phyloP scores from a whole-genome alignment of 2,113 vertebrate species.

The Acanthisitta chloris region DNA sequence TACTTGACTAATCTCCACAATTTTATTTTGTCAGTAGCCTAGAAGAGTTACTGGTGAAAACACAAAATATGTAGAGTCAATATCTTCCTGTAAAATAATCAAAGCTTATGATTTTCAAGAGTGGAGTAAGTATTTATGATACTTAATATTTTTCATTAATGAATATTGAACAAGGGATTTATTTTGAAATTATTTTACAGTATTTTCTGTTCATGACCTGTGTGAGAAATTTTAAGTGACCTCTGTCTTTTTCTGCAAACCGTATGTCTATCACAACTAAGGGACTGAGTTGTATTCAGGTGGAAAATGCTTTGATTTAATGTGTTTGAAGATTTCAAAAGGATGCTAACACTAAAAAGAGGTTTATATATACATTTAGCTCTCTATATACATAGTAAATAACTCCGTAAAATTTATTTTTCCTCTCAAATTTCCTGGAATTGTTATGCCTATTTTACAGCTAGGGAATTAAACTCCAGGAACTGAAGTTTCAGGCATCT shows the following conservation, averaged over 20 bases:
- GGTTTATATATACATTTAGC: background rate
- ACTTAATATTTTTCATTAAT: background rate
- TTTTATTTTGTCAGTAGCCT: background rate
- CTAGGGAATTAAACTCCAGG: background rate
- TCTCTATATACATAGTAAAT: background rate
- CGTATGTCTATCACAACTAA: background rate
- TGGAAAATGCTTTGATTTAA: background rate
- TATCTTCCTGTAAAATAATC: background rate
- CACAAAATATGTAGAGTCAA: background rate
- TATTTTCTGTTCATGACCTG: background rate
- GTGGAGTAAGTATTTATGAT: background rate
- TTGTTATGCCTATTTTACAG: background rate
- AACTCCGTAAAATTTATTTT: background rate
- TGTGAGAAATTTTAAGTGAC: background rate
- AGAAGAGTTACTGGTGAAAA: background rate
- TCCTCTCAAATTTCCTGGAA: background rate
- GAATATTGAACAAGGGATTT: background rate
- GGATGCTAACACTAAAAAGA: background rate
- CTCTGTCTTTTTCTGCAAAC: background rate
- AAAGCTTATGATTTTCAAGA: background rate
- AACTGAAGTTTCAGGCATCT: background rate
- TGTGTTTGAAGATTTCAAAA: background rate
- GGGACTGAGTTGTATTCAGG: background rate
- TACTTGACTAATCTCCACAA: background rate
- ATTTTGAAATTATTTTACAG: background rate